Evolutionary conservation across 2,797 vertebrate genomes (phyloP), one percentile per base, ranked within the genome.

Genomic region (Chrosomus eos): DNA sequence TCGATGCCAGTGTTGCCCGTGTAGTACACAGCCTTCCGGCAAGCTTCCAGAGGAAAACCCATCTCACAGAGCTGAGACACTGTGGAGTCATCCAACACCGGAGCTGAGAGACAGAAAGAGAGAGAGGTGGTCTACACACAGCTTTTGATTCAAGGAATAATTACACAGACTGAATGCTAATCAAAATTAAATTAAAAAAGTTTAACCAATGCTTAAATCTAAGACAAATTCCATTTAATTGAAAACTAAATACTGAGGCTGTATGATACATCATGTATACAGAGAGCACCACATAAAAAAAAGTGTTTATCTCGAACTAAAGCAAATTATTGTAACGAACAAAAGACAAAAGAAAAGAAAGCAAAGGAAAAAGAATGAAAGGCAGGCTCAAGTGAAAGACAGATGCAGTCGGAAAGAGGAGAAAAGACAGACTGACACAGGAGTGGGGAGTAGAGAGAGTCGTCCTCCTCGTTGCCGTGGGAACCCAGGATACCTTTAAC

Each of bases 401-500:
- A 31, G 76, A 80, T 79, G 53, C 48, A 75, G 5, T 75, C 53
- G 71, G 60, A 81, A 87, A 82, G 88, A 85, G 91, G 92, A 90
- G 89, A 90, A 93, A 80, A 97, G 97, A 98, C 94, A 96, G 97
- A 99, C 97, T 99, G 98, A 99, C 98, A 99, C 96, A 96, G 95
- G 94, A 96, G 95, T 94, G 98, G 98, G 96, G 98, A 99, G 97
- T 97, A 99, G 97, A 99, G 98, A 85, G 98, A 99, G 97, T 99
- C 97, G 96, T 99, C 98, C 94, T 99, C 98, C 93, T 99, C 98
- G 97, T 97, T 99, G 97, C 97, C 97, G 94, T 98, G 97, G 97
- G 94, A 99, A 97, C 98, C 98, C 97, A 98, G 97, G 98, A 98
- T 99, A 99, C 98, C 98, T 99, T 99, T 99, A 96, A 99, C 97